Base-by-base conservation (phyloP, 2,888 invertebrate genomes). In the Eilema griseolum region DNA sequence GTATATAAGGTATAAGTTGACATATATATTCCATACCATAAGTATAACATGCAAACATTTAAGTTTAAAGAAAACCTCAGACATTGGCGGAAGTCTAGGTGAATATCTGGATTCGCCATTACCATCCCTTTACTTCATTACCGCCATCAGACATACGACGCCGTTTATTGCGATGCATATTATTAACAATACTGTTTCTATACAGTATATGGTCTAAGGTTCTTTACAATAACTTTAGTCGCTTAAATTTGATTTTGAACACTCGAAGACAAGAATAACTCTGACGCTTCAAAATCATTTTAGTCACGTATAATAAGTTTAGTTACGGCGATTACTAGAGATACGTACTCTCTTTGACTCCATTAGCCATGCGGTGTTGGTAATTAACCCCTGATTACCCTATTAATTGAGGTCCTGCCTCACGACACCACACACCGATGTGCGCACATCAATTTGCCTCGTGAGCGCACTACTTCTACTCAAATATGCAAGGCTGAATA, bases 281-380 rank as follows among this genome's bases (percentile, higher is more conserved):
- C 5, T 20, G 10, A 41, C 3, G 0, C 16, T 16, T 7, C 46
- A 46, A 52, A n/a, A 52, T 52, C 20, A 52, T 52, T 46, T 52
- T 41, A 61, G 16, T 7, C 5, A n/a, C n/a, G n/a, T 14, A 31
- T 60, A 28, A 52, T 46, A 52, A 46, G 28, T 28, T 24, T 70
- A 67, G 46, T 65, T 24, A 61, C 66, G 26, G 61, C 20, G 57
- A 57, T 66, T 57, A 61, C 66, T 62, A 56, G 23, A 57, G 33
- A 60, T n/a, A 56, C 33, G 26, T 57, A 28, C 37, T 66, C 10
- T 61, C n/a, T 63, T 57, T 73, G 64, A 73, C 37, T 71, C 71
- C 80, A 80, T 80, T 79, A 80, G 71, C 72, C 71, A 70, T 78
- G 78, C 72, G 73, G 73, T 73, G 59, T 72, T 69, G 67, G 70